These are phyloP conservation scores for Chrysolina oricalcia DNA, from an alignment of 2,888 invertebrate genomes.

Conservation along the genomic window DNA sequence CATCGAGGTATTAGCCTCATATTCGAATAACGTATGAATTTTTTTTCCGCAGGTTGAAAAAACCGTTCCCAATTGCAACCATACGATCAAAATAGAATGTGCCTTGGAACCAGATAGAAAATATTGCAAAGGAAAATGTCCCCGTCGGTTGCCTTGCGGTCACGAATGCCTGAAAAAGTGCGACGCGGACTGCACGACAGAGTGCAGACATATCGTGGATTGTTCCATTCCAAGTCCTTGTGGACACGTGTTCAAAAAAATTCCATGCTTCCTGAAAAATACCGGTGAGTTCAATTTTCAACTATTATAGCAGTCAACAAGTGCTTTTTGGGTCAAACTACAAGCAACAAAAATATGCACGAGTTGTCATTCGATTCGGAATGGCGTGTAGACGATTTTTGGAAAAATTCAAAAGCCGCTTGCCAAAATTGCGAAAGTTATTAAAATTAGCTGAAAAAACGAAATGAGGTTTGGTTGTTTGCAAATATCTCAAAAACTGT, in stretches of 20 bases:
- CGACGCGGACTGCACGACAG: conserved; percentile 64
- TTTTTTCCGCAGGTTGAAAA: conserved; percentile 69
- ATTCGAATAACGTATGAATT: not conserved
- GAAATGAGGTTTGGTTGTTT: too few relatives aligned
- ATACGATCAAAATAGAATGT: conserved; percentile 71
- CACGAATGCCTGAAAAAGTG: conserved; percentile 73
- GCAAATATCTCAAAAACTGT: too few relatives aligned
- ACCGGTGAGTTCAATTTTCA: conserved; percentile 30
- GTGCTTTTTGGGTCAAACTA: too few relatives aligned
- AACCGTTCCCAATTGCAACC: conserved; percentile 70
- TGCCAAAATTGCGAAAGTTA: too few relatives aligned
- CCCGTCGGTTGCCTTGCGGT: conserved; percentile 72
- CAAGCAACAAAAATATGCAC: too few relatives aligned
- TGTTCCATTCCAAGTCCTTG: conserved; percentile 69
- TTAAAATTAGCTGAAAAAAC: too few relatives aligned
- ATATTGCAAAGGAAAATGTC: conserved; percentile 72
- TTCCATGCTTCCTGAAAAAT: conserved; percentile 49
- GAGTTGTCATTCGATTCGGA: too few relatives aligned
- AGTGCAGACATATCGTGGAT: conserved; percentile 67
- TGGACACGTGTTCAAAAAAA: conserved; percentile 69
- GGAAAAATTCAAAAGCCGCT: too few relatives aligned
- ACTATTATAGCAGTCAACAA: too few relatives aligned
- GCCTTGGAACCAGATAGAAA: conserved; percentile 62
- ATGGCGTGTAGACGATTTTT: too few relatives aligned
- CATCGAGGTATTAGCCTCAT: too few relatives aligned